These are phyloP conservation scores for Apis mellifera DNA, from an alignment of 1,140 invertebrate species.

Conservation along the genomic window Amel_HAv3.1 CM009945.2:7260501-7261000, in stretches of 20 bases:
- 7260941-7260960: accelerated
- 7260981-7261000: not conserved
- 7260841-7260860: conserved; percentile 1
- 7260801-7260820: conserved; percentile 18
- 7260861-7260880: not conserved
- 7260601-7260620: not conserved
- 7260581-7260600: not conserved
- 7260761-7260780: conserved; percentile 31
- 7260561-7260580: too few species aligned
- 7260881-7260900: not conserved
- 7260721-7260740: not conserved
- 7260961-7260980: too few species aligned
- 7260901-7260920: not conserved
- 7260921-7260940: not conserved
- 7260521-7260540: not conserved
- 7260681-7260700: not conserved
- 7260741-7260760: conserved; percentile 27
- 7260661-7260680: not conserved
- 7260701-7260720: not conserved
- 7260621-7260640: not conserved
- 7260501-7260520: not conserved
- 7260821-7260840: not conserved
- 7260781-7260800: conserved; percentile 47
- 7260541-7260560: not conserved
- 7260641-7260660: too few species aligned